Evolutionary conservation across 2,888 invertebrate genomes (phyloP).

Genomic region (Linnaemya vulpina): DNA sequence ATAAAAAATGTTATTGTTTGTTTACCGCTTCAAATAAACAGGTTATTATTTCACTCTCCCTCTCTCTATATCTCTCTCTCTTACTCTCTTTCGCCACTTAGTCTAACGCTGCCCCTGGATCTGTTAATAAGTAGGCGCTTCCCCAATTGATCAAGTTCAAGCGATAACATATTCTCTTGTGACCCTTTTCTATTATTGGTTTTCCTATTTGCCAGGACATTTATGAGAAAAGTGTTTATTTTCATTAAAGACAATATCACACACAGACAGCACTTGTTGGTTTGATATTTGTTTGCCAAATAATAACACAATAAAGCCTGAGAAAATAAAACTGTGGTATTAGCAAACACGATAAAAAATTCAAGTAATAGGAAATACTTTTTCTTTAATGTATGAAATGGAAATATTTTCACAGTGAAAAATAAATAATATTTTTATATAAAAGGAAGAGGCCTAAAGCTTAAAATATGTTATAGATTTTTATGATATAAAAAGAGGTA

Average conservation of each 20-base stretch:
- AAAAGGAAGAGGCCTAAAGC: not conserved
- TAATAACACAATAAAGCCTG: slow-evolving; percentile 45
- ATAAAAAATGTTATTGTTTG: slow-evolving; percentile 56
- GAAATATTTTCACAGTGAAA: not conserved
- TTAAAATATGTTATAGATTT: not conserved
- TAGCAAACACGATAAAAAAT: not conserved
- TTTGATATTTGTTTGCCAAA: slow-evolving; percentile 58
- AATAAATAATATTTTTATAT: no score
- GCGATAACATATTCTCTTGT: slow-evolving; percentile 60
- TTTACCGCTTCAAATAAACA: slow-evolving; percentile 64
- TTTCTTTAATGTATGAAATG: not conserved
- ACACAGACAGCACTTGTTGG: slow-evolving; percentile 71
- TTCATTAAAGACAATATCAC: slow-evolving; percentile 67
- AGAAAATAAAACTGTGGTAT: slow-evolving; percentile 44
- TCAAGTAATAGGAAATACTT: not conserved
- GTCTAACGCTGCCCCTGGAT: not conserved
- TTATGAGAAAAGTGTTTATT: slow-evolving; percentile 70
- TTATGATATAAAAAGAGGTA: not conserved
- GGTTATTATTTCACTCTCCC: slow-evolving; percentile 37
- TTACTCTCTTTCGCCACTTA: no score
- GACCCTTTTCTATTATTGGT: slow-evolving; percentile 35
- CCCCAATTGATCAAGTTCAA: slow-evolving; percentile 63
- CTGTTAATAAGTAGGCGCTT: slow-evolving; percentile 66
- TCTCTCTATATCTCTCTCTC: no score
- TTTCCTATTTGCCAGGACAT: slow-evolving; percentile 56